Base-by-base conservation (phyloP, 2,113 vertebrate genomes). In the Rutilus rutilus region DNA sequence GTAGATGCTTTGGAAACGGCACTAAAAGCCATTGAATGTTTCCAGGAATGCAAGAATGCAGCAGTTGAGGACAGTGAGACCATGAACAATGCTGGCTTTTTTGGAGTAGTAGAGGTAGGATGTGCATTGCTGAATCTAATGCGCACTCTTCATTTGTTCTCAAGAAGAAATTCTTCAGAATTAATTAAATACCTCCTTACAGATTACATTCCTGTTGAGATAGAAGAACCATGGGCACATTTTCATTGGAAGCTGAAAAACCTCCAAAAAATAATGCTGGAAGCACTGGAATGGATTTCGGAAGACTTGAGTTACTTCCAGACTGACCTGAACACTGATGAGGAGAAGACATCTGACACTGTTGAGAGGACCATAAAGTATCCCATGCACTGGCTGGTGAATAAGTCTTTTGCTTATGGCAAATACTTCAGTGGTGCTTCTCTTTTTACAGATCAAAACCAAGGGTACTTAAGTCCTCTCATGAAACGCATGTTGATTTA, bases 271-370 rank as follows among this genome's bases (percentile, higher is more conserved):
- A 93, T 91, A 62, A 85, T 97, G 87, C 93, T 92, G 30, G 88
- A 94, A 4, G 91, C 96, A 5, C 88, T 97, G 82, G 95, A 96
- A 39, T 93, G 95, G 94, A 95, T 97, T 71, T 96, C 95, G 21
- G 96, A 96, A 77, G 95, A 97, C 25, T 82, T 96, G 30, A 94
- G 94, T 87, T 96, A 96, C 39, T 97, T 96, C 87, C 95, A 96
- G 89, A 96, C 94, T 71, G 95, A 96, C 12, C 91, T 94, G 71
- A 91, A 3, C 30, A 81, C 73, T 19, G 93, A 93, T 59, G 92
- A 94, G 0, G 92, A 93, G 9, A 87, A 92, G 11, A 86, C 64
- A 0, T 65, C 0, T 47, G 42, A 87, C 23, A 87, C 64, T 0
- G 69, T 50, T 0, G 93, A 94, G 4, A 90, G 85, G 75, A 93